These are phyloP conservation scores for Sceloporus tristichus DNA, from an alignment of 2,113 vertebrate species.

Conservation along the genomic window DNA sequence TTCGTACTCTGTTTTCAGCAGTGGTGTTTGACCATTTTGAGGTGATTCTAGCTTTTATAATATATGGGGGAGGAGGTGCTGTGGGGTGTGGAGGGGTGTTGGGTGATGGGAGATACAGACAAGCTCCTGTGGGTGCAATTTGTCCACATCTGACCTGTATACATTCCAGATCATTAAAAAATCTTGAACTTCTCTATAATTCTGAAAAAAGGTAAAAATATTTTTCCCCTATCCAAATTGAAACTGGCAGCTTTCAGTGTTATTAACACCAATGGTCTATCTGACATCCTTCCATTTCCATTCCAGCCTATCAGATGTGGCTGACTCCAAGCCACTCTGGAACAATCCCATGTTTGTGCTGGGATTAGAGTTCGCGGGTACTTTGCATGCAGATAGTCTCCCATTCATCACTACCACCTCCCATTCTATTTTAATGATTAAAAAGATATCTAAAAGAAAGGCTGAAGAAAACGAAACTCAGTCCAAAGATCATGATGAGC, in stretches of 20 bases:
- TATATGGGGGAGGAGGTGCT: too few species aligned
- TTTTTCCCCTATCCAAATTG: background rate
- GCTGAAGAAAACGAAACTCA: background rate
- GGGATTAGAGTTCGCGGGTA: background rate
- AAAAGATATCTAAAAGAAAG: background rate
- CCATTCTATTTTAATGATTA: background rate
- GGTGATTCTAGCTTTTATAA: too few species aligned
- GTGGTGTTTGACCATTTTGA: too few species aligned
- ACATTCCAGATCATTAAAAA: too few species aligned
- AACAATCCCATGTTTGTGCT: background rate
- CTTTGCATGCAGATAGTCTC: background rate
- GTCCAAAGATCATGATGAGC: background rate
- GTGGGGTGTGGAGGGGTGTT: too few species aligned
- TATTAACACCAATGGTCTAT: background rate
- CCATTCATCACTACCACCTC: background rate
- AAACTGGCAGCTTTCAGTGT: background rate
- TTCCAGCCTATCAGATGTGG: background rate
- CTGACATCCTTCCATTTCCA: background rate
- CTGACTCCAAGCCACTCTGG: background rate
- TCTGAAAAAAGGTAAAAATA: background rate
- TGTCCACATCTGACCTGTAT: too few species aligned
- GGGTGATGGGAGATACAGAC: too few species aligned
- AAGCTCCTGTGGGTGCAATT: too few species aligned
- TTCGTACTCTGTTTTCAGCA: too few species aligned
- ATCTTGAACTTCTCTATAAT: too few species aligned